Evolutionary conservation across 2,113 vertebrate species (phyloP).

Genomic region (Urocitellus parryii): DNA sequence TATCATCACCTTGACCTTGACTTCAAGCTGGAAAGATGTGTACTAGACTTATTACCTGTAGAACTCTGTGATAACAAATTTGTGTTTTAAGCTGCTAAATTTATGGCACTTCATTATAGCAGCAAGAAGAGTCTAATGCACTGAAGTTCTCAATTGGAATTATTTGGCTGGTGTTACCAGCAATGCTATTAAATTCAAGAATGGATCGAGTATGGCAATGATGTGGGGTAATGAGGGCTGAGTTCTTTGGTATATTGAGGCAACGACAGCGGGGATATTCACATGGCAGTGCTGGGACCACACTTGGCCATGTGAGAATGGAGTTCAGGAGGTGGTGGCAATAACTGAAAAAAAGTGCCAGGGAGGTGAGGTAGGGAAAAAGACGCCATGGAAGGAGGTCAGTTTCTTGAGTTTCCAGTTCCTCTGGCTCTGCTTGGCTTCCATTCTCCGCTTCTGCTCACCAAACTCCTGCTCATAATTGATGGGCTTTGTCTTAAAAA

Average conservation of each 20-base stretch:
- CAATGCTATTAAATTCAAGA: slow-evolving; percentile 40
- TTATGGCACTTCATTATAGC: slow-evolving; percentile 35
- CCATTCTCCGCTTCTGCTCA: slow-evolving; percentile 15
- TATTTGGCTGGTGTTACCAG: slow-evolving; percentile 35
- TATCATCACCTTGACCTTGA: background rate
- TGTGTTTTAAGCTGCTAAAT: slow-evolving; percentile 19
- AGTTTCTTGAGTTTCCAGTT: slow-evolving; percentile 56
- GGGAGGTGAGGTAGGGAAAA: background rate
- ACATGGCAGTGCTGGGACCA: background rate
- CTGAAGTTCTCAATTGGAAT: slow-evolving; percentile 43
- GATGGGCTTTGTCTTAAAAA: slow-evolving; percentile 50
- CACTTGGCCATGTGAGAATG: background rate
- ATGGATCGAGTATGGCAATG: slow-evolving; percentile 25
- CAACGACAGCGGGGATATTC: background rate
- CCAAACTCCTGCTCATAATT: slow-evolving; percentile 55
- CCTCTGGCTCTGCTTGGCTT: slow-evolving; percentile 27
- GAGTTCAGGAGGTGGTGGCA: slow-evolving; percentile 31
- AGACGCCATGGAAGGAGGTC: background rate
- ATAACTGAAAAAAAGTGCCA: background rate
- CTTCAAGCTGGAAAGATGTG: background rate
- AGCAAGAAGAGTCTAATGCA: slow-evolving; percentile 20
- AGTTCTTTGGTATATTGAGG: slow-evolving; percentile 35
- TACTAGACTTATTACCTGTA: background rate
- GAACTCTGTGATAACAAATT: slow-evolving; percentile 27
- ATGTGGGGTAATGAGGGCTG: background rate